phyloP scores from a whole-genome alignment of 2,888 invertebrate genomes.

The Cephus sareptanus region DNA sequence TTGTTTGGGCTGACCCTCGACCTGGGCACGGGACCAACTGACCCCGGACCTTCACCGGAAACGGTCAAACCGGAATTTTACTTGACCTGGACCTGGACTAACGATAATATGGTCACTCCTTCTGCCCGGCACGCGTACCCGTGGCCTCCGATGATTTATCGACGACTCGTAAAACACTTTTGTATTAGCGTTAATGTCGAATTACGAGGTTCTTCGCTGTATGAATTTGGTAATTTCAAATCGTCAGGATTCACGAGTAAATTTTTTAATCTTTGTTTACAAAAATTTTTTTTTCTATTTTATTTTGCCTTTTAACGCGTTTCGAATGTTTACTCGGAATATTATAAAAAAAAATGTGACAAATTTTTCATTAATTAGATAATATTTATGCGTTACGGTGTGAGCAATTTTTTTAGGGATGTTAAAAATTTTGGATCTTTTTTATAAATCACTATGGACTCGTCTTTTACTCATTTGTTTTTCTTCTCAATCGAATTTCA shows the following conservation, averaged over 20 bases:
- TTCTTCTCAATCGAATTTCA: slow-evolving; percentile 28
- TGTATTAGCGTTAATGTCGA: not conserved
- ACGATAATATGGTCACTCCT: slow-evolving; percentile 63
- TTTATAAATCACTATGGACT: slow-evolving; percentile 11
- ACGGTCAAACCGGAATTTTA: slow-evolving; percentile 50
- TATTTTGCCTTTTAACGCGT: too few species aligned
- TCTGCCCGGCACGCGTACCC: slow-evolving; percentile 53
- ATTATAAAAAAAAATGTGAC: too few species aligned
- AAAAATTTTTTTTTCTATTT: fast-evolving
- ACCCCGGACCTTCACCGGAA: slow-evolving; percentile 30
- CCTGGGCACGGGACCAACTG: slow-evolving; percentile 50
- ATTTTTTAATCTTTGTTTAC: too few species aligned
- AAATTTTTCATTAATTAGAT: too few species aligned
- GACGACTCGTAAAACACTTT: slow-evolving; percentile 8
- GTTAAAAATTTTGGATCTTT: not conserved
- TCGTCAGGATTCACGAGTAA: too few species aligned
- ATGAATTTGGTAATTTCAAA: not conserved
- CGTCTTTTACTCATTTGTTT: slow-evolving; percentile 17
- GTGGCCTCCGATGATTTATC: slow-evolving; percentile 52
- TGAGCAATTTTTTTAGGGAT: not conserved
- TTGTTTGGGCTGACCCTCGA: slow-evolving; percentile 65
- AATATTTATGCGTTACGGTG: too few species aligned
- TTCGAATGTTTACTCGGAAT: too few species aligned
- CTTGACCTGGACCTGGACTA: slow-evolving; percentile 52
- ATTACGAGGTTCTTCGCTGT: not conserved